Percentiles rank a stretch among this genome's conserved stretches.
Conservation (phyloP, 2,797 vertebrate species). For the Tinamus major region DNA sequence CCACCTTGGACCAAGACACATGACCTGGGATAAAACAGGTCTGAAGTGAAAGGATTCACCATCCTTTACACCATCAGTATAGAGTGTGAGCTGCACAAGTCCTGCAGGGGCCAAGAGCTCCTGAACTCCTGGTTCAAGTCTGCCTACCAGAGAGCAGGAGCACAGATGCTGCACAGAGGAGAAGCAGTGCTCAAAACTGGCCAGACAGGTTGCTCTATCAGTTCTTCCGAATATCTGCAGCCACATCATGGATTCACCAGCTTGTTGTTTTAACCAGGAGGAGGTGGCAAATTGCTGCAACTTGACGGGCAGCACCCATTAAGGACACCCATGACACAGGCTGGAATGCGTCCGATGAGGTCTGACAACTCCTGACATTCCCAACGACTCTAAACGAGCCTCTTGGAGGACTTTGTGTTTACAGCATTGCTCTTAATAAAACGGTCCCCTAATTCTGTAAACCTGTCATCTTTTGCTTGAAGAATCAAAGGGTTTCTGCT, state of each 20-base stretch:
- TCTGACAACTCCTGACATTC: conserved; percentile 32
- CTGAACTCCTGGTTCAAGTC: no score
- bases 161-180: background rate
- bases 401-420: conserved; percentile 47
- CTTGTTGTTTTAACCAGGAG: background rate
- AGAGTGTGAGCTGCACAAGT: background rate
- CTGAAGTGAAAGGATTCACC: background rate
- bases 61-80: background rate
- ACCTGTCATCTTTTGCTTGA: conserved; percentile 13
- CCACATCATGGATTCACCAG: accelerated
- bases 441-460: conserved; percentile 53
- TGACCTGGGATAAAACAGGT: background rate
- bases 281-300: background rate
- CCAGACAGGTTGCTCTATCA: background rate
- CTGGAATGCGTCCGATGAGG: conserved; percentile 1
- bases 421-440: conserved; percentile 53
- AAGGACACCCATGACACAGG: background rate
- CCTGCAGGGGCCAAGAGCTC: background rate
- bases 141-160: background rate
- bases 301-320: background rate
- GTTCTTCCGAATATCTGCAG: background rate
- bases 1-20: background rate
- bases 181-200: background rate
- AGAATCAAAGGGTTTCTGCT: conserved; percentile 60
- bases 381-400: background rate